These are phyloP conservation scores for Tinea trinotella DNA, from an alignment of 2,888 invertebrate genomes.

Conservation along the genomic window DNA sequence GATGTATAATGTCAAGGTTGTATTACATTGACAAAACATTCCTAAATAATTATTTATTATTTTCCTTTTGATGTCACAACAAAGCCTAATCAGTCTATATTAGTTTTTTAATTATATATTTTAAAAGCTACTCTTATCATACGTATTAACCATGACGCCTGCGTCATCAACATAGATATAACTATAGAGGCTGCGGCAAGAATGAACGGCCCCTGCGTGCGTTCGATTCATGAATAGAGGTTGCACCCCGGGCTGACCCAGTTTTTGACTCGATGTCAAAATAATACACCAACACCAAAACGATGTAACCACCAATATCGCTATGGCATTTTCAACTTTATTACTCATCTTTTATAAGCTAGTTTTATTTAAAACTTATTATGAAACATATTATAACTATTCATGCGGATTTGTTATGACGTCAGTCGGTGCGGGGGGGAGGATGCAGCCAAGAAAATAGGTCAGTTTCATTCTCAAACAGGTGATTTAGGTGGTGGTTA, in stretches of 20 bases:
- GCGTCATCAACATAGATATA: slow-evolving; percentile 4
- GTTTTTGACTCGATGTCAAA: slow-evolving; percentile 65
- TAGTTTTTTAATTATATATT: too few species aligned
- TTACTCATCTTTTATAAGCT: background rate
- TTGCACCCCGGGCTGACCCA: slow-evolving; percentile 79
- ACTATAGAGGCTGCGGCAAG: slow-evolving; percentile 33
- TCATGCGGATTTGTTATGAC: slow-evolving; percentile 56
- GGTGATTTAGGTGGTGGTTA: slow-evolving; percentile 43
- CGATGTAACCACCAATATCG: slow-evolving; percentile 30
- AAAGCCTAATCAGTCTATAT: too few species aligned
- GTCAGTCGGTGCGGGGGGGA: slow-evolving; percentile 67
- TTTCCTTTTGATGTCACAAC: too few species aligned
- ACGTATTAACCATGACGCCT: background rate
- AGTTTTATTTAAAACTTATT: slow-evolving; percentile 21
- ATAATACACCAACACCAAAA: slow-evolving; percentile 26
- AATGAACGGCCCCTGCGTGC: slow-evolving; percentile 53
- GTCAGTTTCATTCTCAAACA: slow-evolving; percentile 79
- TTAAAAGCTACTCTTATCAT: too few species aligned
- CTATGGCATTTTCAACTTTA: background rate
- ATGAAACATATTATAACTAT: slow-evolving; percentile 27
- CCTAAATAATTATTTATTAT: too few species aligned
- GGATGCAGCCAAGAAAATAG: slow-evolving; percentile 66
- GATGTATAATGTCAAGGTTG: too few species aligned
- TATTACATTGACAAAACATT: too few species aligned
- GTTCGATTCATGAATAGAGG: slow-evolving; percentile 73